Base-by-base conservation (phyloP, 1,140 invertebrate species). In the Diplogasteroides magnus region DNA sequence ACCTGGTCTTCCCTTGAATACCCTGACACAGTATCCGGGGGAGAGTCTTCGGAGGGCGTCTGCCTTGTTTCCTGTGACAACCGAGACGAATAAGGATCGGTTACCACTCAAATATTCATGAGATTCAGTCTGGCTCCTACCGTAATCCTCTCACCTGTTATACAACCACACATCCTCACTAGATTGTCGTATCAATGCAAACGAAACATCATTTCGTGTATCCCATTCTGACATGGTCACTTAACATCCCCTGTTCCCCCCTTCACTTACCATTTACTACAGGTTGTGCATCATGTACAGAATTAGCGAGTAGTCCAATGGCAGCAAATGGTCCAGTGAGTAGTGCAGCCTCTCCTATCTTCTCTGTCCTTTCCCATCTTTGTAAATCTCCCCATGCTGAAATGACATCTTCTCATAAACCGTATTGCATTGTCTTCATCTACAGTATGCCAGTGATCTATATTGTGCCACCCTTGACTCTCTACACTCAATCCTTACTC, bases 101-200 rank as follows among this genome's bases (percentile, higher is more conserved):
- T 76, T 81, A 48, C 79, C 80, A 71, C 81, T 81, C 68, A 68
- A 80, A 73, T n/a, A n/a, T n/a, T n/a, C n/a, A n/a, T n/a, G n/a
- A 32, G n/a, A 14, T 56, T 56, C 48, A 56, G 56, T 23, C 1
- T 6, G 32, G 13, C 2, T 2, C 3, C 48, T 27, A 31, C 19
- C 57, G 13, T n/a, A 25, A 67, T 25, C 2, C 2, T 14, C 25
- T 64, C 31, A 80, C 81, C 81, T 81, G 70, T 82, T 82, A 68
- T 82, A 82, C 23, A 82, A 73, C 80, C 80, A 82, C 31, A 82
- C 75, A 59, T 82, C 80, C 65, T 82, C 78, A 59, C 71, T 71
- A 6, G 72, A 29, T 58, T 81, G 79, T 62, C 74, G 69, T 59
- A 80, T 78, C 29, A 80, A 68, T 13, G 78, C 77, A 64, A 80